Percentiles rank a stretch among this genome's conserved stretches.
These are phyloP conservation scores for Cepaea nemoralis DNA, from an alignment of 1,140 invertebrate genomes.

Conservation along the genomic window DNA sequence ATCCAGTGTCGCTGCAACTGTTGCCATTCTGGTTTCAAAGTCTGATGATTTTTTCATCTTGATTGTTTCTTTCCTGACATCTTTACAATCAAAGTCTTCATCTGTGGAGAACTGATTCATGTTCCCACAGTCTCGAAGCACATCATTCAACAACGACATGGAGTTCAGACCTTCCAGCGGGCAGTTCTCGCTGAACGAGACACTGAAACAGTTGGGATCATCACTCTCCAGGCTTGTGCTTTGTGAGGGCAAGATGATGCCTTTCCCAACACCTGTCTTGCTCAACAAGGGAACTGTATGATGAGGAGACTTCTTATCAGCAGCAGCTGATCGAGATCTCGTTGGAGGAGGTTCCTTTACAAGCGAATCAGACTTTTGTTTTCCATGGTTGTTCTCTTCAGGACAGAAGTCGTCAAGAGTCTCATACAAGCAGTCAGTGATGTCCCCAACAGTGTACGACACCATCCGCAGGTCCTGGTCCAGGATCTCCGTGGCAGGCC, in stretches of 20 bases:
- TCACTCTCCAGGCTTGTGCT: too few relatives aligned
- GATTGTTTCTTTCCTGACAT: too few relatives aligned
- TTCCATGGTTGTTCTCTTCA: not conserved
- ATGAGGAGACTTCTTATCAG: not conserved
- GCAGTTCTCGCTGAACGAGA: not conserved
- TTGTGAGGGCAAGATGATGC: too few relatives aligned
- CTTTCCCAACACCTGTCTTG: not conserved
- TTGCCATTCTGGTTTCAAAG: constrained; percentile 62
- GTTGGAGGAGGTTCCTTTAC: too few relatives aligned
- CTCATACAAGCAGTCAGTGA: constrained; percentile 45
- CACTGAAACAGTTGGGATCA: not conserved
- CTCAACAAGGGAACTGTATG: not conserved
- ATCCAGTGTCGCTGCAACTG: constrained; percentile 58
- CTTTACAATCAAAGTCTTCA: constrained; percentile 33
- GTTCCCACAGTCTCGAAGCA: constrained; percentile 58
- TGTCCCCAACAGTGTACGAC: too few relatives aligned
- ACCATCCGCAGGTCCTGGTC: constrained; percentile 8
- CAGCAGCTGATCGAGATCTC: not conserved
- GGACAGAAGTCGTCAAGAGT: not conserved
- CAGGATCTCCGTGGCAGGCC: not conserved
- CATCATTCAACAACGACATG: constrained; percentile 61
- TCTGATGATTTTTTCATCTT: constrained; percentile 52
- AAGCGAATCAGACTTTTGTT: too few relatives aligned
- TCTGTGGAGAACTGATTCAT: constrained; percentile 46
- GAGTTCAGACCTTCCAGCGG: constrained; percentile 54